phyloP scores from a whole-genome alignment of 2,888 invertebrate species.

The Crossocerus cetratus region DNA sequence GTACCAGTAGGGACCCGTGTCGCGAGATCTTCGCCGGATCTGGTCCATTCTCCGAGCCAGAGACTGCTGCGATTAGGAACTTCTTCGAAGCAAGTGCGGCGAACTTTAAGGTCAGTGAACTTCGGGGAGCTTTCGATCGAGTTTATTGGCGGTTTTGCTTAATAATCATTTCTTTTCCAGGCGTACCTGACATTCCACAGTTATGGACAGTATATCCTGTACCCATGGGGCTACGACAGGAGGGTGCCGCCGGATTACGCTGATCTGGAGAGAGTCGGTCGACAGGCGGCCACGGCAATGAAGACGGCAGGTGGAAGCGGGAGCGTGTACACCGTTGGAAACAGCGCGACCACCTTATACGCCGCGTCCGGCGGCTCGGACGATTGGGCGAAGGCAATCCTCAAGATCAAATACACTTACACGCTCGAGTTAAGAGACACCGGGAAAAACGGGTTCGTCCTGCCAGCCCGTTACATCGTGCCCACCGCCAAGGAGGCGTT shows the following conservation, averaged over 20 bases:
- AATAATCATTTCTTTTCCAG: conserved; percentile 76
- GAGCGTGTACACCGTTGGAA: conserved; percentile 84
- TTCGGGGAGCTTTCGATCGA: background rate
- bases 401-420: conserved; percentile 91
- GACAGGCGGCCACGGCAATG: conserved; percentile 84
- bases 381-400: conserved; percentile 93
- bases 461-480: conserved; percentile 88
- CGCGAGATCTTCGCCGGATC: conserved; percentile 89
- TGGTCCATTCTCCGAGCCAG: conserved; percentile 91
- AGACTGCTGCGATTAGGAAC: conserved; percentile 83
- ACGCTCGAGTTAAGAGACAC: conserved; percentile 93
- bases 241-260: conserved; percentile 84
- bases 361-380: conserved; percentile 90
- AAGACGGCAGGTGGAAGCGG: conserved; percentile 80
- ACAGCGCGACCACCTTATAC: conserved; percentile 87
- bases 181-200: conserved; percentile 90
- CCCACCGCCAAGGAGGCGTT: conserved; percentile 87
- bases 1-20: conserved; percentile 90
- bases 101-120: conserved; percentile 67
- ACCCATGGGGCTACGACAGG: conserved; percentile 91
- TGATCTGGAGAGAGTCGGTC: conserved; percentile 85
- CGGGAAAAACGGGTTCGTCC: conserved; percentile 90
- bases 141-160: background rate
- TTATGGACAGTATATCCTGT: conserved; percentile 90
- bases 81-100: conserved; percentile 77